Percentiles rank a stretch among this genome's conserved stretches.
Conservation (phyloP, 2,888 invertebrate species). For the Junonia oenone region DNA sequence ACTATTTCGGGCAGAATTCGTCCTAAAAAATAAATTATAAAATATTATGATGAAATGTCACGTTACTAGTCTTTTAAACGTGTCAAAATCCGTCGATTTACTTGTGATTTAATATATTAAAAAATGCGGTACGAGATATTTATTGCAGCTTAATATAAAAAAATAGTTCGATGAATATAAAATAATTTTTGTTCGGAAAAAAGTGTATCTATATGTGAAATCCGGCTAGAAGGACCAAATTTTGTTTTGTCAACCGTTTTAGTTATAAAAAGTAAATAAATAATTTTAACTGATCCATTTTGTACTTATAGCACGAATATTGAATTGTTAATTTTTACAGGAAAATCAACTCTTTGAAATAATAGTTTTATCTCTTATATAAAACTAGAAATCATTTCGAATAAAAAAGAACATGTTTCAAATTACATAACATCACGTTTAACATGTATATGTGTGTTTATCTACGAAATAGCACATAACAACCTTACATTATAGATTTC, state of each 20-base stretch:
- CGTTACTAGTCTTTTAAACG: constrained; percentile 50
- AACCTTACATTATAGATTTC: too few relatives aligned
- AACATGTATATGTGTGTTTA: too few relatives aligned
- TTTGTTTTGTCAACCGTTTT: not conserved
- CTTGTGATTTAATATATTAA: constrained; percentile 1
- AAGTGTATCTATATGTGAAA: not conserved
- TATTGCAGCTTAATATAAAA: not conserved
- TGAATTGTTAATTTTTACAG: too few relatives aligned
- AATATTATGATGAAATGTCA: constrained; percentile 32
- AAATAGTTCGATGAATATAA: not conserved
- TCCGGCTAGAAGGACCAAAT: constrained; percentile 9
- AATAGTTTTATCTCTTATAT: too few relatives aligned
- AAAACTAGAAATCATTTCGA: too few relatives aligned
- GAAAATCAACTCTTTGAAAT: too few relatives aligned
- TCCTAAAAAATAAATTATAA: constrained; percentile 41
- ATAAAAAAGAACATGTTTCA: too few relatives aligned
- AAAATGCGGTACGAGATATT: not conserved
- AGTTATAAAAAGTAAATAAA: too few relatives aligned
- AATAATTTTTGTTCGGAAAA: not conserved
- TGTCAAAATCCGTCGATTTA: constrained; percentile 40
- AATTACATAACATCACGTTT: too few relatives aligned
- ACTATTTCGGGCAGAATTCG: constrained; percentile 41
- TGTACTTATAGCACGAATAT: too few relatives aligned
- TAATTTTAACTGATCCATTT: too few relatives aligned
- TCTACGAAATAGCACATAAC: too few relatives aligned